Evolutionary conservation across 2,888 invertebrate genomes (phyloP).

Genomic region (Chrysina gloriosa): DNA sequence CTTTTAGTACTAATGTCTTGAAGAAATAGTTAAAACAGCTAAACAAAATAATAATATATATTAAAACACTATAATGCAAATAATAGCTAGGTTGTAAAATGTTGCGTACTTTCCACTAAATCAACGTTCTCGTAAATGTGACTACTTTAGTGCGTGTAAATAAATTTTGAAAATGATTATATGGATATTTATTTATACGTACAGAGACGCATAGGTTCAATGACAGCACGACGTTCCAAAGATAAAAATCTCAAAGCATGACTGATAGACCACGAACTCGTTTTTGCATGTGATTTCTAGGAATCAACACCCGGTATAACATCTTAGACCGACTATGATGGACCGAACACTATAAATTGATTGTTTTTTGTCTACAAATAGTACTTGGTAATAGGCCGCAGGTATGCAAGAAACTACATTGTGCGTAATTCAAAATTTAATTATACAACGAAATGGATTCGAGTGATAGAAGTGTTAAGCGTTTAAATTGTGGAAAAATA

Average conservation of each 20-base stretch:
- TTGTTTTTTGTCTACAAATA: conserved; percentile 10
- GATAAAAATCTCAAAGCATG: conserved; percentile 21
- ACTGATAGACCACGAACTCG: conserved; percentile 20
- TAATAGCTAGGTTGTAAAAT: too few species aligned
- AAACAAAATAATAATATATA: too few species aligned
- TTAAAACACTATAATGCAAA: too few species aligned
- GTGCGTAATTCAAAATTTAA: conserved; percentile 3
- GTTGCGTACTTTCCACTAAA: too few species aligned
- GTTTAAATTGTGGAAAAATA: not conserved
- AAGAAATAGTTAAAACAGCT: too few species aligned
- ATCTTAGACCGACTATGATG: not conserved
- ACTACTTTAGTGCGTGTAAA: not conserved
- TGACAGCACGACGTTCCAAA: conserved; percentile 22
- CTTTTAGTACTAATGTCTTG: too few species aligned
- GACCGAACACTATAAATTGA: conserved; percentile 11
- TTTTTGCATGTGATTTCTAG: conserved; percentile 22
- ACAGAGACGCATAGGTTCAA: conserved; percentile 20
- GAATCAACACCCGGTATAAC: conserved; percentile 29
- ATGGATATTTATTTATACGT: not conserved
- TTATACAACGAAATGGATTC: conserved; percentile 20
- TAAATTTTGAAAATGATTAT: not conserved
- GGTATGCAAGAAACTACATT: conserved; percentile 9
- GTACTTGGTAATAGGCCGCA: conserved; percentile 5
- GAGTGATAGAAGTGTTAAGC: not conserved
- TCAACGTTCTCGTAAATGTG: not conserved